These are phyloP conservation scores for Chaetophractus vellerosus DNA, from an alignment of 2,797 vertebrate species.

Conservation along the genomic window DNA sequence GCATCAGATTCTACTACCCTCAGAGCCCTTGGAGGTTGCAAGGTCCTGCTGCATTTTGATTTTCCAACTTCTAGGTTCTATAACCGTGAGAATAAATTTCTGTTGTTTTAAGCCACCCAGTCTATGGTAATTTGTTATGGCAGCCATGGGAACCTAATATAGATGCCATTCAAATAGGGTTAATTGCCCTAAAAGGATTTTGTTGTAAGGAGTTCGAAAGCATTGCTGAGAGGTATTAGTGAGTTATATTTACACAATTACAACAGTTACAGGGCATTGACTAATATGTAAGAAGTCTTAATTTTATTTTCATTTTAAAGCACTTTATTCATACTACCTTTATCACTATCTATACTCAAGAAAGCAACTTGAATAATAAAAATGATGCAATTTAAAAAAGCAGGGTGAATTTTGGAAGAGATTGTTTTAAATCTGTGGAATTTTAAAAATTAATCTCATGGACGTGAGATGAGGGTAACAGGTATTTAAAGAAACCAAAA, in stretches of 20 bases:
- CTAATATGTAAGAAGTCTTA: not conserved
- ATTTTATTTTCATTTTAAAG: conserved; percentile 49
- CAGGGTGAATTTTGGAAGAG: conserved; percentile 34
- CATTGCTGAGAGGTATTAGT: not conserved
- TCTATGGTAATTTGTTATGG: too few relatives aligned
- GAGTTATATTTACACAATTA: conserved; percentile 68
- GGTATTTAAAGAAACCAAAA: conserved; percentile 31
- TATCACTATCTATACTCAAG: not conserved
- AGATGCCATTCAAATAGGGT: conserved; percentile 8
- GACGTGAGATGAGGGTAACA: not conserved
- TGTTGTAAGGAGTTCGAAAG: conserved; percentile 24
- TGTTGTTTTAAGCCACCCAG: too few relatives aligned
- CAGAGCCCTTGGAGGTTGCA: too few relatives aligned
- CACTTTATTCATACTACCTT: not conserved
- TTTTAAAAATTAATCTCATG: conserved; percentile 54
- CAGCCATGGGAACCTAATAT: too few relatives aligned
- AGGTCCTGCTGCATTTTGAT: too few relatives aligned
- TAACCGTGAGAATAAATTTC: too few relatives aligned
- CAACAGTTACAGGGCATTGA: conserved; percentile 42
- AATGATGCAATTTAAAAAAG: conserved; percentile 31
- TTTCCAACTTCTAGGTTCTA: too few relatives aligned
- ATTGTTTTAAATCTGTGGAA: conserved; percentile 63
- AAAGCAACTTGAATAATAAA: conserved; percentile 44
- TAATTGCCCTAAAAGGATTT: conserved; percentile 55
- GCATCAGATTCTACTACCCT: too few relatives aligned